Conservation (phyloP, 2,113 vertebrate species). For the Marmota monax region DNA sequence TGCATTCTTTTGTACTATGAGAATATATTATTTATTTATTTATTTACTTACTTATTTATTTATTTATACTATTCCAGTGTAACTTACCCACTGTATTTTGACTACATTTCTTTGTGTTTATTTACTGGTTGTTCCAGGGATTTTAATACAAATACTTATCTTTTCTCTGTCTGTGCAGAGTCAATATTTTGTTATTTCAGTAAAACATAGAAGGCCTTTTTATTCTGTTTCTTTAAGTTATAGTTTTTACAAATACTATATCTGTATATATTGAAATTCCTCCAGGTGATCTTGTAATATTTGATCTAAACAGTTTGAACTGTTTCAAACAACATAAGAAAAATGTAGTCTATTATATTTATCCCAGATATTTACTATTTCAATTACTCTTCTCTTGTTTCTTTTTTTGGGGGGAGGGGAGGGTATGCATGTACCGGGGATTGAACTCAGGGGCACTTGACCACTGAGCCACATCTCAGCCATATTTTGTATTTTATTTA, state of each 20-base stretch:
- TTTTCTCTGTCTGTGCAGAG: neutral
- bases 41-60: neutral
- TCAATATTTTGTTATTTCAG: neutral
- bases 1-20: neutral
- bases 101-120: neutral
- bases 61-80: neutral
- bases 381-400: neutral
- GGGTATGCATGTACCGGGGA: too few species aligned
- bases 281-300: neutral
- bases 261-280: neutral
- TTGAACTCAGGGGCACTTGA: too few species aligned
- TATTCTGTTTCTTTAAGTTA: neutral
- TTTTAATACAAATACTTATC: neutral
- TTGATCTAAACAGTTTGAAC: neutral
- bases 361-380: neutral
- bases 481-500: too few species aligned
- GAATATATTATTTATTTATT: neutral
- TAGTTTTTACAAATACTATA: neutral
- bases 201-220: neutral
- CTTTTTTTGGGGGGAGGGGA: too few species aligned
- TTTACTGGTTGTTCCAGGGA: neutral
- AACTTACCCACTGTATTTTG: neutral
- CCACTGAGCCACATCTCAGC: too few species aligned
- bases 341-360: neutral
- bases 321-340: neutral